Conservation (phyloP, 2,797 vertebrate genomes). For the Meriones psammophilus region DNA sequence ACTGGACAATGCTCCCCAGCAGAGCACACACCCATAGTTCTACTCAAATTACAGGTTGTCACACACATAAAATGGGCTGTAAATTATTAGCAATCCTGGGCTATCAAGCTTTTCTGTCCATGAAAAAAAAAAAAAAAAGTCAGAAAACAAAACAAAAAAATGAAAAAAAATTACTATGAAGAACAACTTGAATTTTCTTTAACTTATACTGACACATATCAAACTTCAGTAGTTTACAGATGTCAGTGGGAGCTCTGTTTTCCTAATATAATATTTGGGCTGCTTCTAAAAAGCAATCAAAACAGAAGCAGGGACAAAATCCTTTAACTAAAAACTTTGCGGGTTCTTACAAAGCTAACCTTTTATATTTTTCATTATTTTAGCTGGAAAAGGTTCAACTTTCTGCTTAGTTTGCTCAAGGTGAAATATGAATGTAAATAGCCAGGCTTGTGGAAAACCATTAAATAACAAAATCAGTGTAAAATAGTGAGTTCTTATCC, state of each 20-base stretch:
- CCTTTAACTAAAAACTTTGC: not conserved
- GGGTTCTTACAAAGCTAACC: conserved; percentile 20
- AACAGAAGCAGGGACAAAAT: not conserved
- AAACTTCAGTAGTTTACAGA: not conserved
- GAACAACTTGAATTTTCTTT: conserved; percentile 3
- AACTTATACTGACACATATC: not conserved
- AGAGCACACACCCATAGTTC: not conserved
- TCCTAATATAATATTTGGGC: not conserved
- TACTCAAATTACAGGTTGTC: not conserved
- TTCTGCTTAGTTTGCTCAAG: conserved; percentile 4
- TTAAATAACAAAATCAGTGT: conserved; percentile 31
- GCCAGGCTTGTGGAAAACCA: not conserved
- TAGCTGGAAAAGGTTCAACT: not conserved
- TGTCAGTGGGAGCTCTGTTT: not conserved
- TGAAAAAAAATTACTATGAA: not conserved
- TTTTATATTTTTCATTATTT: conserved; percentile 12
- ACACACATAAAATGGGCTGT: not conserved
- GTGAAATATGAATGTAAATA: not conserved
- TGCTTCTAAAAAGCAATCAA: conserved; percentile 13
- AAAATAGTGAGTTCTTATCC: not conserved
- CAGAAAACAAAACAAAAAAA: not conserved
- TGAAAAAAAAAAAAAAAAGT: not conserved
- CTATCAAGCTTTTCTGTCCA: not conserved
- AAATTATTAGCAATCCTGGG: not conserved
- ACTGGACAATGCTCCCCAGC: not conserved